phyloP scores from a whole-genome alignment of 2,888 invertebrate genomes.

The Platyscelio sp. region DNA sequence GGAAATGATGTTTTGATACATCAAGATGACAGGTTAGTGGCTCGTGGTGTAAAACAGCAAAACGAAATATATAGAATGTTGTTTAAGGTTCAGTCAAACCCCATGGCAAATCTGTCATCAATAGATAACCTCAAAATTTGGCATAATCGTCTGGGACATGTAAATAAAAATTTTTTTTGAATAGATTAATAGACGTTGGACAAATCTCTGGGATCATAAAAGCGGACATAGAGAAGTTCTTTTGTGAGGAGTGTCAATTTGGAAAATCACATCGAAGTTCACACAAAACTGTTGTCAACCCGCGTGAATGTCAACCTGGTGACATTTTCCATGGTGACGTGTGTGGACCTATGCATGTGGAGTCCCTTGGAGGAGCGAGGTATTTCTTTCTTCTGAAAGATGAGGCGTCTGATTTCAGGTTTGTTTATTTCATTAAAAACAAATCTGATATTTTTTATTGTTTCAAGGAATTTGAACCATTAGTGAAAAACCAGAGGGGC shows the following conservation, averaged over 20 bases:
- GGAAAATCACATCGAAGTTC: conserved; percentile 32
- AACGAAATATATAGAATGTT: conserved; percentile 65
- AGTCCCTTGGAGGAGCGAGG: conserved; percentile 61
- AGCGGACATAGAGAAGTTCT: conserved; percentile 26
- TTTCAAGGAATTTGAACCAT: conserved; percentile 64
- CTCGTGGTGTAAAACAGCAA: conserved; percentile 34
- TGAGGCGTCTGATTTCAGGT: conserved; percentile 46
- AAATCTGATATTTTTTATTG: conserved; percentile 69
- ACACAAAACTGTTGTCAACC: not conserved
- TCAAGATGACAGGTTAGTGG: not conserved
- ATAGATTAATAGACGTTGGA: not conserved
- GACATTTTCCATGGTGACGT: conserved; percentile 56
- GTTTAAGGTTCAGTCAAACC: conserved; percentile 11
- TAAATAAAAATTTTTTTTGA: conserved; percentile 17
- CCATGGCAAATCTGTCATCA: conserved; percentile 41
- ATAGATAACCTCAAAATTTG: conserved; percentile 44
- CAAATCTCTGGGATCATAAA: not conserved
- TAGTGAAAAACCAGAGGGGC: conserved; percentile 51
- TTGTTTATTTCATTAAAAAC: conserved; percentile 68
- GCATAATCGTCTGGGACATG: conserved; percentile 68
- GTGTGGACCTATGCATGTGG: conserved; percentile 54
- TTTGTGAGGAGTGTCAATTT: conserved; percentile 43
- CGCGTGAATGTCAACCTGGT: conserved; percentile 34
- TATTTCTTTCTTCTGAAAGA: conserved; percentile 50
- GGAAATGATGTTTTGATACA: conserved; percentile 1